These are phyloP conservation scores for Tridacna gigas DNA, from an alignment of 2,888 invertebrate species.

Conservation along the genomic window DNA sequence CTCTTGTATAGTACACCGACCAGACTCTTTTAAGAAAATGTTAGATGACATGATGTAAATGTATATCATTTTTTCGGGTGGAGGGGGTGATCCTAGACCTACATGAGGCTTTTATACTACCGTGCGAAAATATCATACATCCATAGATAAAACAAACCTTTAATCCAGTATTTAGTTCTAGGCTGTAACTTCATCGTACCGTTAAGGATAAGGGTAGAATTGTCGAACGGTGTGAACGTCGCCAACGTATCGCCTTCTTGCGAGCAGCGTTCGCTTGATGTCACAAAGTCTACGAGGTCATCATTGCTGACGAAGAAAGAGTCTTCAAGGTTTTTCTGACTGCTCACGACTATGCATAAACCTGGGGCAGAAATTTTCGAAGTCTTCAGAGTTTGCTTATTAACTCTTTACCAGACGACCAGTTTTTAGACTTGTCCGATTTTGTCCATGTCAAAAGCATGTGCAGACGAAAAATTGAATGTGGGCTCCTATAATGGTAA, in stretches of 20 bases:
- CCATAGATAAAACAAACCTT: not conserved
- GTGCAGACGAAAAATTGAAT: too few relatives aligned
- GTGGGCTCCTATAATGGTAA: too few relatives aligned
- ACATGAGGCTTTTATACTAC: not conserved
- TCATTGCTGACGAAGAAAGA: not conserved
- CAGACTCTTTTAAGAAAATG: too few relatives aligned
- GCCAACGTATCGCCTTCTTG: not conserved
- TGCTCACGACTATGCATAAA: not conserved
- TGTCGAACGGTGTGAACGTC: not conserved
- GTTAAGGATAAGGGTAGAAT: not conserved
- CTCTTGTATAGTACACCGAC: too few relatives aligned
- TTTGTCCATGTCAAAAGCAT: too few relatives aligned
- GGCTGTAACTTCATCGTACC: not conserved
- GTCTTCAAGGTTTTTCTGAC: not conserved
- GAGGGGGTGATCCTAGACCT: not conserved
- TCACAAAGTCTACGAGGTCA: constrained; percentile 10
- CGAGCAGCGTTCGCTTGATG: constrained; percentile 3
- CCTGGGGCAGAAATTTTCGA: not conserved
- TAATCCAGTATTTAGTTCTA: not conserved
- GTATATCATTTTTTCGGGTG: too few relatives aligned
- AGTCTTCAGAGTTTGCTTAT: too few relatives aligned
- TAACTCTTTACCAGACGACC: too few relatives aligned
- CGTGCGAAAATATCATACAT: not conserved
- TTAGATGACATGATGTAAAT: too few relatives aligned
- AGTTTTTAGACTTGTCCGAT: too few relatives aligned